Evolutionary conservation across 2,888 invertebrate genomes (phyloP).

Genomic region (Orchesellides sinensis): DNA sequence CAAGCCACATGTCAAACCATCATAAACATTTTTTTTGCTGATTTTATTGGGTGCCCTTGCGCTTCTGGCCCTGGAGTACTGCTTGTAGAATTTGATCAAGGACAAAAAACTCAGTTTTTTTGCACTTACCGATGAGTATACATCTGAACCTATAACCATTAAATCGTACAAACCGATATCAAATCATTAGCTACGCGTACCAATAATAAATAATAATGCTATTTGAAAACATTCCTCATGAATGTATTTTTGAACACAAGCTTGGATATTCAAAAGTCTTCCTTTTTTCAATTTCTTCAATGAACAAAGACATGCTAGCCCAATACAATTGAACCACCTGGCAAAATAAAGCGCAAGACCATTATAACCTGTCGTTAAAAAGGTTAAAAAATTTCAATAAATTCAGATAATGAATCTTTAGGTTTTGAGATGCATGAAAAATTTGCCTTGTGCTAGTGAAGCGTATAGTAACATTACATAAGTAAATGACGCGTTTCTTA

Average conservation of each 20-base stretch:
- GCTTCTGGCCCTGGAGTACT: conserved; percentile 4
- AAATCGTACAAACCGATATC: not conserved
- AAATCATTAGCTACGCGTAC: conserved; percentile 6
- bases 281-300: not conserved
- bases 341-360: not conserved
- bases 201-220: not conserved
- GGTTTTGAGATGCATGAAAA: conserved; percentile 41
- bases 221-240: not conserved
- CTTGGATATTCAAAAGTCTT: not conserved
- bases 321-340: not conserved
- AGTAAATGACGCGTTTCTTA: not conserved
- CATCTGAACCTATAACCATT: not conserved
- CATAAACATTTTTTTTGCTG: conserved; percentile 21
- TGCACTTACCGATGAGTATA: not conserved
- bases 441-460: not conserved
- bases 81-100: not conserved
- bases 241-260: not conserved
- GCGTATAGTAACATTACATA: not conserved
- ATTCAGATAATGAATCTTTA: conserved; percentile 4
- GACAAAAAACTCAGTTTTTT: not conserved
- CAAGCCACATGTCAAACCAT: conserved; percentile 10
- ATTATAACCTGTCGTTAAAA: conserved; percentile 35
- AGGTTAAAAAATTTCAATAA: conserved; percentile 13
- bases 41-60: conserved; percentile 1
- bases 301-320: not conserved